Evolutionary conservation across 2,797 vertebrate genomes (phyloP).

Genomic region (Dendrocincla fuliginosa): DNA sequence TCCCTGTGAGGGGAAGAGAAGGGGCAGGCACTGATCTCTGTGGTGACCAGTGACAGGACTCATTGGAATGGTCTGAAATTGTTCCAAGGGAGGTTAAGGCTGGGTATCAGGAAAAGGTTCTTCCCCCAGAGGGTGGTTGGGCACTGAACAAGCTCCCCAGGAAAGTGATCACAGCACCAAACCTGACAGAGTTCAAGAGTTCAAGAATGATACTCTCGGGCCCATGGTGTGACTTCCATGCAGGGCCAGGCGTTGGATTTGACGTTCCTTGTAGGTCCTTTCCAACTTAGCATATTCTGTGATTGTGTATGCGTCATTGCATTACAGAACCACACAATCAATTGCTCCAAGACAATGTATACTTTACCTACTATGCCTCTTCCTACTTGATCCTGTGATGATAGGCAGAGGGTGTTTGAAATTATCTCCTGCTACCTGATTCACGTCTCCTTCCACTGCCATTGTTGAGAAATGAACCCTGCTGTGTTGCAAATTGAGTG

Average conservation of each 20-base stretch:
- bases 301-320: background rate
- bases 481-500: background rate
- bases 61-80: too few species aligned
- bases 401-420: background rate
- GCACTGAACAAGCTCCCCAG: background rate
- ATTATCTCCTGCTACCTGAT: accelerated
- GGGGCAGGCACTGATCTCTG: background rate
- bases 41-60: too few species aligned
- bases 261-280: background rate
- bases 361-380: background rate
- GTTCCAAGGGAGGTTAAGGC: too few species aligned
- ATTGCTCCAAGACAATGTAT: background rate
- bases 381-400: background rate
- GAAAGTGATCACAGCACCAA: background rate
- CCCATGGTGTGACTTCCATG: background rate
- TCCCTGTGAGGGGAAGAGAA: background rate
- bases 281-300: background rate
- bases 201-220: background rate
- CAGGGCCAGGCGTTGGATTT: background rate
- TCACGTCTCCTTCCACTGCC: background rate
- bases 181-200: background rate
- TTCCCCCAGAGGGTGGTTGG: too few species aligned
- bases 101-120: too few species aligned
- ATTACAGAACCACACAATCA: background rate
- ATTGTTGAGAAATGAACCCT: background rate